These are phyloP conservation scores for Leptoteleia sp. DNA, from an alignment of 1,140 invertebrate genomes.

Conservation along the genomic window DNA sequence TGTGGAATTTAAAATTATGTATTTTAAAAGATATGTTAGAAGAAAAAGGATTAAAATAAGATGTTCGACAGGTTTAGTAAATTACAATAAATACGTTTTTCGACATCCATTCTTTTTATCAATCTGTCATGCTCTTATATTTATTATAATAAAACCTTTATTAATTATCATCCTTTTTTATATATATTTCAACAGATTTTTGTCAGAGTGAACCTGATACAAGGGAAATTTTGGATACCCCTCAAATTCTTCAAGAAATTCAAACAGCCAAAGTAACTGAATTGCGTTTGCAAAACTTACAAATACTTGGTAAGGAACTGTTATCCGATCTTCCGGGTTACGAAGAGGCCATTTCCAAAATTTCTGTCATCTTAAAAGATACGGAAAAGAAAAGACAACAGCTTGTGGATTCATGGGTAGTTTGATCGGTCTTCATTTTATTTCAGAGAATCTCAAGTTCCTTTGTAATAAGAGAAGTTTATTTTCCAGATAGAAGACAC, in stretches of 20 bases:
- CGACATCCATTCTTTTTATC: too few relatives aligned
- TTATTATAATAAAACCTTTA: too few relatives aligned
- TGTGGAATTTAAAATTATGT: too few relatives aligned
- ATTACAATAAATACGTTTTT: too few relatives aligned
- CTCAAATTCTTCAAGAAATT: constrained; percentile 75
- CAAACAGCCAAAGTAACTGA: constrained; percentile 75
- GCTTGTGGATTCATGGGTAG: constrained; percentile 84
- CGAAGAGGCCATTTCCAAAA: constrained; percentile 69
- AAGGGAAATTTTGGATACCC: constrained; percentile 72
- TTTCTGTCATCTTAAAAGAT: constrained; percentile 69
- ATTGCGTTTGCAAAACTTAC: constrained; percentile 72
- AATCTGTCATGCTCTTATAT: too few relatives aligned
- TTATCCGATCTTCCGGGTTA: constrained; percentile 76
- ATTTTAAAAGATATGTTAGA: too few relatives aligned
- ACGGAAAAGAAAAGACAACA: constrained; percentile 73
- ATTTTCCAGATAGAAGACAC: constrained; percentile 82
- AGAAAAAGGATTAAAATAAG: too few relatives aligned
- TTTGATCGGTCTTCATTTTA: too few relatives aligned
- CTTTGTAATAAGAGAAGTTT: too few relatives aligned
- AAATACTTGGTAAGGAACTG: constrained; percentile 73
- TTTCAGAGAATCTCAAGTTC: too few relatives aligned
- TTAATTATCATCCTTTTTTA: neutral
- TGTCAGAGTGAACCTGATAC: constrained; percentile 74
- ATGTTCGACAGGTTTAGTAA: too few relatives aligned
- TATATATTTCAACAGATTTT: constrained; percentile 52